Conservation (phyloP, 2,113 vertebrate species). For the Anas platyrhynchos region DNA sequence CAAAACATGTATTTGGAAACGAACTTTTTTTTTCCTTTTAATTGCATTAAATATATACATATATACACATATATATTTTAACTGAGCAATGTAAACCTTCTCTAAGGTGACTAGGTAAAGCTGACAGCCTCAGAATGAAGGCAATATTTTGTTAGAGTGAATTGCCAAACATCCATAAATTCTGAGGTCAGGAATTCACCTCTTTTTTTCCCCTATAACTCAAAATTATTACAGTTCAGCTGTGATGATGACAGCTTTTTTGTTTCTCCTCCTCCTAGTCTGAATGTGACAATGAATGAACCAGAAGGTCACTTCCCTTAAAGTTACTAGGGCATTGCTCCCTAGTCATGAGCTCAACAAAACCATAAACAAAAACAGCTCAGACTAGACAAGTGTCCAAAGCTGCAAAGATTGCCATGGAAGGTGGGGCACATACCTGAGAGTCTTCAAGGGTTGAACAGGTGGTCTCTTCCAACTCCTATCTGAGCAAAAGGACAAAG, state of each 20-base stretch:
- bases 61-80: no score
- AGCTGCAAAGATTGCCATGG: not conserved
- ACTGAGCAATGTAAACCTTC: not conserved
- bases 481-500: not conserved
- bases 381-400: not conserved
- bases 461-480: not conserved
- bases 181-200: not conserved
- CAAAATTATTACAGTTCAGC: not conserved
- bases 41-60: not conserved
- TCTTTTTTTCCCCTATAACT: not conserved
- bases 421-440: not conserved
- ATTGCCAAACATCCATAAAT: not conserved
- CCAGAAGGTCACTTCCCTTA: not conserved
- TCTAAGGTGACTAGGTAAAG: not conserved
- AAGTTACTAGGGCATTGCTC: not conserved
- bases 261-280: not conserved
- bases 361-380: not conserved
- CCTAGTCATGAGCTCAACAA: not conserved
- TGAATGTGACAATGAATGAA: not conserved
- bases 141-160: not conserved
- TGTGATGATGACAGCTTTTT: not conserved
- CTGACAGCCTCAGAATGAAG: not conserved
- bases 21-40: not conserved
- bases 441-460: fast-evolving
- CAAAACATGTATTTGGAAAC: not conserved